phyloP scores from a whole-genome alignment of 2,888 invertebrate species.

The Microplitis deprimator region DNA sequence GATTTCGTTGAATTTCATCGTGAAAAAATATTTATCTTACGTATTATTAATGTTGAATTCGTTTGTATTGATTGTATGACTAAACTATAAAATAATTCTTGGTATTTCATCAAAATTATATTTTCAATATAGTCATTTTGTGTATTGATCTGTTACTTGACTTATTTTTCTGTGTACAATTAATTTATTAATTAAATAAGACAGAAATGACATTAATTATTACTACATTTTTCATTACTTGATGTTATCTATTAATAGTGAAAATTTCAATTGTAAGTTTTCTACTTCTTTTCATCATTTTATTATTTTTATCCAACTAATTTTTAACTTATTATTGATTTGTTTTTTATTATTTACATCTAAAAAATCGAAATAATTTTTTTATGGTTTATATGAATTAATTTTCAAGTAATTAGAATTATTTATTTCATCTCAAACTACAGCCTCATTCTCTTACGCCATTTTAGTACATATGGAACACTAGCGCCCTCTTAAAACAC shows the following conservation, averaged over 20 bases:
- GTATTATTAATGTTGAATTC: neutral
- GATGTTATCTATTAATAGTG: neutral
- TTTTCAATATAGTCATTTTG: neutral
- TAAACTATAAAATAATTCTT: neutral
- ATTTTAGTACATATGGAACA: neutral
- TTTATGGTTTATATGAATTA: no score
- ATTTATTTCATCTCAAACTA: neutral
- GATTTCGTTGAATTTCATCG: neutral
- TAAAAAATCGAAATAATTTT: no score
- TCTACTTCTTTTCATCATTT: neutral
- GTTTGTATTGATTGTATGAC: neutral
- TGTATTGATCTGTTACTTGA: neutral
- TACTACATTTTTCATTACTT: neutral
- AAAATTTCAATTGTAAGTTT: neutral
- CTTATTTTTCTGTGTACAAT: neutral
- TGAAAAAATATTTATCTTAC: neutral
- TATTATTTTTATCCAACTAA: neutral
- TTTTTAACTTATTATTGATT: neutral
- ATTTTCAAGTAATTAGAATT: neutral
- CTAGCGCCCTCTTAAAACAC: neutral
- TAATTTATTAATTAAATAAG: neutral
- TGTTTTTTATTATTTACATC: neutral
- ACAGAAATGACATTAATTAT: constrained; percentile 1
- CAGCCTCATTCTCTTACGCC: neutral
- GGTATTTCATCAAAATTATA: neutral